phyloP scores from a whole-genome alignment of 2,797 vertebrate species.

The Bovichtus diacanthus region DNA sequence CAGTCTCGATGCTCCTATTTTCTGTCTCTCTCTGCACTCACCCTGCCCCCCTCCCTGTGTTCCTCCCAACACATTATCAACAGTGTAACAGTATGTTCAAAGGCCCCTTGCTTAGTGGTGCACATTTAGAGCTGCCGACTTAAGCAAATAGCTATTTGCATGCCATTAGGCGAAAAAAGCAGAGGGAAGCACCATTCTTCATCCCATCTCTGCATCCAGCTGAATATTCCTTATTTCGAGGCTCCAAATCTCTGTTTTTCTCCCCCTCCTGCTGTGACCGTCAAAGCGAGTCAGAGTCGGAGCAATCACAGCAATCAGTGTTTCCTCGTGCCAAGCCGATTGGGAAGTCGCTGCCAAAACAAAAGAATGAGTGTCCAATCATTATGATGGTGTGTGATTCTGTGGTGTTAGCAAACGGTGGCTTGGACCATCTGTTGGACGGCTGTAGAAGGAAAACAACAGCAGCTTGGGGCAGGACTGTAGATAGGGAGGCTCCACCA shows the following conservation, averaged over 20 bases:
- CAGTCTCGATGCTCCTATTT: conserved; percentile 17
- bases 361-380: conserved; percentile 76
- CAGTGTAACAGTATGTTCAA: conserved; percentile 70
- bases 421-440: conserved; percentile 72
- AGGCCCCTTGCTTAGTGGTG: conserved; percentile 74
- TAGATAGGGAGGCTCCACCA: conserved; percentile 46
- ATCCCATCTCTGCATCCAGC: conserved; percentile 66
- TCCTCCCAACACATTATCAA: conserved; percentile 69
- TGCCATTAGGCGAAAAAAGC: conserved; percentile 70
- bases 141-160: conserved; percentile 81
- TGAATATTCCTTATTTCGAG: conserved; percentile 67
- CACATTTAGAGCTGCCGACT: conserved; percentile 78
- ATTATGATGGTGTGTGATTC: conserved; percentile 67
- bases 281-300: conserved; percentile 72
- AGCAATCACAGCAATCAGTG: conserved; percentile 81
- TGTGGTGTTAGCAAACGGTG: conserved; percentile 68
- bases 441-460: conserved; percentile 69
- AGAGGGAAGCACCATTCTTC: conserved; percentile 69
- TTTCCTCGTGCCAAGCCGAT: conserved; percentile 72
- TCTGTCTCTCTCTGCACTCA: conserved; percentile 24
- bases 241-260: conserved; percentile 62
- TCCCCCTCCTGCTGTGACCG: conserved; percentile 64
- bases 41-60: conserved; percentile 42
- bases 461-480: conserved; percentile 58
- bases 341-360: conserved; percentile 76